Evolutionary conservation across 1,140 invertebrate genomes (phyloP), one percentile per base, ranked within the genome.

Genomic region (Mylabris phalerata): DNA sequence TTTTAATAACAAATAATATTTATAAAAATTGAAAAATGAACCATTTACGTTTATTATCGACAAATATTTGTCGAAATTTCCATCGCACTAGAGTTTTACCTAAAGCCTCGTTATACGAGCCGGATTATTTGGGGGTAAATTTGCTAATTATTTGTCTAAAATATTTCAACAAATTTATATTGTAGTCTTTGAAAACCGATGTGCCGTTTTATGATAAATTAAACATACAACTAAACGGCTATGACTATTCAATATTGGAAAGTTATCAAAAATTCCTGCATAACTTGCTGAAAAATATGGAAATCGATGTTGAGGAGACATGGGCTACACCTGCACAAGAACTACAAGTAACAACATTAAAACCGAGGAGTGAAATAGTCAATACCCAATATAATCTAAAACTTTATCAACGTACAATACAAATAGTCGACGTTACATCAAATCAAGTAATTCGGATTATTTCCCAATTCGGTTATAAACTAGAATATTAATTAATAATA

Each of bases 211-310:
- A 89, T 76, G 81, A 86, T 41, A 74, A 75, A 19, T 66, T 95
- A 11, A 90, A 91, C 74, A 77, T 95, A 39, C 84, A 88, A 77
- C 75, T 95, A 25, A 89, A 81, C 67, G 85, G 90, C 3, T 92
- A 93, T 69, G 86, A 92, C 71, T 95, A 82, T 75, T 80, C 88
- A 9, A 66, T 90, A 7, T 70, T 95, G 44, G 92, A 95, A 76
- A 83, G 75, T 65, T 93, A 84, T 70, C 89, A 90, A 72, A 83
- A 80, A 66, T 86, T 86, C 67, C 76, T 94, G 48, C 84, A 92
- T 66, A 82, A 80, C 66, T 73, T 89, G 61, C 84, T 87, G 32
- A 80, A 84, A 65, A 76, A 80, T 48, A 78, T 95, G 77, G 85
- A 87, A 38, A 73, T 94, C 55, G 83, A 89, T 64, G 82, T 92